phyloP scores from a whole-genome alignment of 1,140 invertebrate species.

The Ips typographus region DNA sequence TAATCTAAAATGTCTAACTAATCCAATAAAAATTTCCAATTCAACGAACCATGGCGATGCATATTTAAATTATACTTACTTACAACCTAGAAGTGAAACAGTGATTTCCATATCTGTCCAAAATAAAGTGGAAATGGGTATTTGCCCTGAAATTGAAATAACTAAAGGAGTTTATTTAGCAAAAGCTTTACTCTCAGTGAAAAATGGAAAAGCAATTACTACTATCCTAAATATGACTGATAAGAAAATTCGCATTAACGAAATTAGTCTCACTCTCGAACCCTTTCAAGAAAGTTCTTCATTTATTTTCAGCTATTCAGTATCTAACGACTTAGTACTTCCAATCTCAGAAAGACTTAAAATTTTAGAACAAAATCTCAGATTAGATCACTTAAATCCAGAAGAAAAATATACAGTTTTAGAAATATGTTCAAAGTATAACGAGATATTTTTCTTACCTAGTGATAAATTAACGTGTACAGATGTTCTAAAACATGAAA shows the following conservation, averaged over 20 bases:
- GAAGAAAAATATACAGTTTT: constrained; percentile 29
- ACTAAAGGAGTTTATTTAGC: constrained; percentile 30
- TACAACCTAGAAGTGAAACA: constrained; percentile 24
- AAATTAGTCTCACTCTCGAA: constrained; percentile 3
- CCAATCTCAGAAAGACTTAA: constrained; percentile 7
- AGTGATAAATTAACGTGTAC: constrained; percentile 36
- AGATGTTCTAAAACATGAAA: constrained; percentile 41
- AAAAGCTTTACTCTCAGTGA: constrained; percentile 22
- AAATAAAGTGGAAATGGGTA: constrained; percentile 33
- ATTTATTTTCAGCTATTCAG: constrained; percentile 8
- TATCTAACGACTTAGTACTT: background rate
- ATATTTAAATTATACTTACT: background rate
- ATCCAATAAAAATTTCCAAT: background rate
- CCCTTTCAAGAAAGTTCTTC: constrained; percentile 24
- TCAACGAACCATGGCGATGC: background rate
- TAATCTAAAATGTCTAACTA: constrained; percentile 9
- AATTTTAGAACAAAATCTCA: constrained; percentile 22
- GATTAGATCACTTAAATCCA: constrained; percentile 38
- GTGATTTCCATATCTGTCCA: constrained; percentile 26
- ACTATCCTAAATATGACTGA: constrained; percentile 37
- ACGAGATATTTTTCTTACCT: constrained; percentile 40
- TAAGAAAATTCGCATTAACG: constrained; percentile 2
- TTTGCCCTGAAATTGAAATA: constrained; percentile 25
- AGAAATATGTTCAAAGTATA: constrained; percentile 36
- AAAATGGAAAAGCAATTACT: constrained; percentile 25